Conservation (phyloP, 2,113 vertebrate genomes). For the Synchiropus splendidus region DNA sequence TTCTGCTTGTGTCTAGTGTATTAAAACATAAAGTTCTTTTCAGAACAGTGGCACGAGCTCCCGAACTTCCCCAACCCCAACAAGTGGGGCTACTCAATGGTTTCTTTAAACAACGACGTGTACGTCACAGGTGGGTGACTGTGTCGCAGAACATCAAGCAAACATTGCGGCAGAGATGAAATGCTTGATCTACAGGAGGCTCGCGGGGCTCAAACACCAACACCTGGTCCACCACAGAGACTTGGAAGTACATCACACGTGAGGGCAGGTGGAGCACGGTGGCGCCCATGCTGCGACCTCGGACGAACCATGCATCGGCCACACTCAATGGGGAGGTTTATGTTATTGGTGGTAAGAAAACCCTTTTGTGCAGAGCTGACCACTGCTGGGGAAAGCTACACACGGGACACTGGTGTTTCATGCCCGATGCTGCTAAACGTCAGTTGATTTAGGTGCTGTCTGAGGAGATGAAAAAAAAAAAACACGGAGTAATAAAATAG, state of each 20-base stretch:
- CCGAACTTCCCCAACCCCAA: constrained; percentile 92
- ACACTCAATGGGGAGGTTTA: constrained; percentile 91
- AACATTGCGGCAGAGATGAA: no score
- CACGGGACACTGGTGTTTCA: no score
- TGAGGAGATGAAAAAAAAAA: no score
- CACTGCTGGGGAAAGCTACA: no score
- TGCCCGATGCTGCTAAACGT: no score
- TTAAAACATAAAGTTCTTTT: constrained; percentile 12
- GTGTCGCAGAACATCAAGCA: background rate
- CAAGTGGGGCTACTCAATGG: constrained; percentile 94
- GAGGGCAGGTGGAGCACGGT: constrained; percentile 79
- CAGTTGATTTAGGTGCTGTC: no score
- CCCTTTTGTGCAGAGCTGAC: no score
- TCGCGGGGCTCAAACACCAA: constrained; percentile 84
- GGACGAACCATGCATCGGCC: constrained; percentile 85
- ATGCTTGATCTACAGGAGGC: constrained; percentile 68
- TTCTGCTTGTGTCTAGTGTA: no score
- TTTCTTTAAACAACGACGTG: constrained; percentile 81
- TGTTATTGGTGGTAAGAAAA: constrained; percentile 80
- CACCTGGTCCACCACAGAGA: constrained; percentile 90
- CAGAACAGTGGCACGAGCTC: constrained; percentile 82
- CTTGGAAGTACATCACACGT: constrained; percentile 83
- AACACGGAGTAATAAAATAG: no score
- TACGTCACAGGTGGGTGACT: constrained; percentile 83
- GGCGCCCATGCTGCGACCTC: constrained; percentile 82